Conservation (phyloP, 2,113 vertebrate genomes). For the Bostrychus sinensis region DNA sequence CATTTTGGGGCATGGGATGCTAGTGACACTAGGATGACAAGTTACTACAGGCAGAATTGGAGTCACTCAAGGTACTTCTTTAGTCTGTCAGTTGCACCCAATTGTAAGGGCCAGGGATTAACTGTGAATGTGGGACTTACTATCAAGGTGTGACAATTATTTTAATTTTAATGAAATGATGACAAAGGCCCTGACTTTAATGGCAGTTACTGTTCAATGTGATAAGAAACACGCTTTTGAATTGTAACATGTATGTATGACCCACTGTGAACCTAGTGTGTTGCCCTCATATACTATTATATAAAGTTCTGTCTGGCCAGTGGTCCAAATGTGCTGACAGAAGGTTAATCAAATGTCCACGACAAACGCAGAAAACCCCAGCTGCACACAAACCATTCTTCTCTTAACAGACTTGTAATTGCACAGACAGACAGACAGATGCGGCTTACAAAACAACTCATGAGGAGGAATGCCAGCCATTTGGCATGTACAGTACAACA, state of each 20-base stretch:
- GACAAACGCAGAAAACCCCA: conserved; percentile 66
- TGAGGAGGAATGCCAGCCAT: conserved; percentile 74
- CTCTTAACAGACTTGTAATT: conserved; percentile 73
- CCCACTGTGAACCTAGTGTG: conserved; percentile 5
- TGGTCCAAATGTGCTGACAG: conserved; percentile 65
- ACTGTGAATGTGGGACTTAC: too few species aligned
- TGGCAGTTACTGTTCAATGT: too few species aligned
- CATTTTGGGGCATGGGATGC: conserved; percentile 10
- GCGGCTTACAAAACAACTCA: conserved; percentile 72
- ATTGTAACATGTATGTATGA: too few species aligned
- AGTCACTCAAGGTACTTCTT: background rate
- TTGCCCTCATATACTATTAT: conserved; percentile 52
- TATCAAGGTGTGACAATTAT: too few species aligned
- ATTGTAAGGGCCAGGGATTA: too few species aligned
- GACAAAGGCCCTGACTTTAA: too few species aligned
- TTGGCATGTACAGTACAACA: conserved; percentile 75
- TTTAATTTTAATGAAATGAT: too few species aligned
- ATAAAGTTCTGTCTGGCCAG: conserved; percentile 52
- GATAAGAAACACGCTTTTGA: too few species aligned
- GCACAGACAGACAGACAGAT: conserved; percentile 72
- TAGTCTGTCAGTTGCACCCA: background rate
- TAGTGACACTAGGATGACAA: background rate
- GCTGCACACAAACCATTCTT: conserved; percentile 75
- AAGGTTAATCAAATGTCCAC: conserved; percentile 73
- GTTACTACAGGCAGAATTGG: background rate